Conservation (phyloP, 2,797 vertebrate genomes). For the Pseudomugil tenellus region DNA sequence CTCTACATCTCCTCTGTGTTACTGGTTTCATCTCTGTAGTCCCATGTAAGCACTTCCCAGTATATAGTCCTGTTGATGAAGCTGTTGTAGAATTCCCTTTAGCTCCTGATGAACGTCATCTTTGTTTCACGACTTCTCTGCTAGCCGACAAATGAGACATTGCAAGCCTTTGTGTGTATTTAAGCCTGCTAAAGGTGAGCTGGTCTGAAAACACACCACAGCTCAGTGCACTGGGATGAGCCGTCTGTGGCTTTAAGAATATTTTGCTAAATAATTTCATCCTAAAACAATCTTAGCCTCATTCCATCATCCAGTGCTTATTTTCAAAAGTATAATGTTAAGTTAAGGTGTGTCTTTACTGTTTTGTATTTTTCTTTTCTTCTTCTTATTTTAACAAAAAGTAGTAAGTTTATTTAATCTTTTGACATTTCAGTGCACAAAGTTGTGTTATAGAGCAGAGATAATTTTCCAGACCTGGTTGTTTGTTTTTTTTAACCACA, state of each 20-base stretch:
- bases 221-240: constrained; percentile 26
- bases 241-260: constrained; percentile 26
- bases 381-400: not conserved
- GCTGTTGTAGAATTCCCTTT: constrained; percentile 65
- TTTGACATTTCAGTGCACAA: constrained; percentile 12
- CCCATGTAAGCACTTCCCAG: constrained; percentile 74
- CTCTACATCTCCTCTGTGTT: constrained; percentile 37
- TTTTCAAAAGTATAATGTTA: not conserved
- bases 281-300: not conserved
- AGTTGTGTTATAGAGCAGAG: constrained; percentile 18
- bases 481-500: constrained; percentile 4
- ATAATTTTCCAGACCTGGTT: not conserved
- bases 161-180: constrained; percentile 34
- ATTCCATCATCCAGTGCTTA: not conserved
- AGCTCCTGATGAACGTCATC: constrained; percentile 40
- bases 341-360: constrained; percentile 1
- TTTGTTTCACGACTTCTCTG: constrained; percentile 29
- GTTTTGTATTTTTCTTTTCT: not conserved
- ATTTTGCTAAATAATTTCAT: constrained; percentile 11
- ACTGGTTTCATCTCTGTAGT: constrained; percentile 61
- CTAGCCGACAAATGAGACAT: constrained; percentile 30
- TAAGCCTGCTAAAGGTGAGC: constrained; percentile 30
- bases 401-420: not conserved
- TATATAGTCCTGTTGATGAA: constrained; percentile 66
- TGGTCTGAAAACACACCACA: constrained; percentile 42